phyloP scores from a whole-genome alignment of 2,113 vertebrate genomes.

The Melanotaenia duboulayi region DNA sequence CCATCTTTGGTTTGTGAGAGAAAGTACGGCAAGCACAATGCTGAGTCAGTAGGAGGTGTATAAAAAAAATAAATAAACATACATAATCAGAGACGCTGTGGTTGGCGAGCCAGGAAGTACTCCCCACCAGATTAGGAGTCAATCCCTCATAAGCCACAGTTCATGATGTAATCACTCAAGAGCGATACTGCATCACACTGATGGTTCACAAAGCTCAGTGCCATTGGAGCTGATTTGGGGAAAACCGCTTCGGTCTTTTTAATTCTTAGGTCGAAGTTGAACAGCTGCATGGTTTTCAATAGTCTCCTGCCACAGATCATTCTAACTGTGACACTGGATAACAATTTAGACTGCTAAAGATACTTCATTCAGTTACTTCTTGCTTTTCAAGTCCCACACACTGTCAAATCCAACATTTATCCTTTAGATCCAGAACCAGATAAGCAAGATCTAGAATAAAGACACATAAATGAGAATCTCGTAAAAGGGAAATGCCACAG shows the following conservation, averaged over 20 bases:
- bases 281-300: conserved; percentile 54
- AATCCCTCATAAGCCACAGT: conserved; percentile 63
- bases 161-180: conserved; percentile 70
- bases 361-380: background rate
- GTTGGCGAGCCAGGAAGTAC: conserved; percentile 59
- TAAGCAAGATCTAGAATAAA: too few relatives aligned
- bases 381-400: background rate
- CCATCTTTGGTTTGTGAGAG: background rate
- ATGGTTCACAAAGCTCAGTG: conserved; percentile 31
- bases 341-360: background rate
- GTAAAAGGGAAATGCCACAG: too few relatives aligned
- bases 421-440: too few relatives aligned
- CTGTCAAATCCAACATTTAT: background rate
- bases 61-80: conserved; percentile 2
- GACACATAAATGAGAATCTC: too few relatives aligned
- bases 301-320: conserved; percentile 28
- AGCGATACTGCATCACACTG: conserved; percentile 48
- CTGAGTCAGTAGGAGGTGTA: conserved; percentile 28
- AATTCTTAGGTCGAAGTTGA: conserved; percentile 46
- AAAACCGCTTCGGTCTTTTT: conserved; percentile 63
- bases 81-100: conserved; percentile 17
- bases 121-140: conserved; percentile 66
- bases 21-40: conserved; percentile 15
- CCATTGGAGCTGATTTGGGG: conserved; percentile 42
- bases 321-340: conserved; percentile 1